Base-by-base conservation (phyloP, 2,888 invertebrate genomes). In the Ommatoiulus sabulosus region DNA sequence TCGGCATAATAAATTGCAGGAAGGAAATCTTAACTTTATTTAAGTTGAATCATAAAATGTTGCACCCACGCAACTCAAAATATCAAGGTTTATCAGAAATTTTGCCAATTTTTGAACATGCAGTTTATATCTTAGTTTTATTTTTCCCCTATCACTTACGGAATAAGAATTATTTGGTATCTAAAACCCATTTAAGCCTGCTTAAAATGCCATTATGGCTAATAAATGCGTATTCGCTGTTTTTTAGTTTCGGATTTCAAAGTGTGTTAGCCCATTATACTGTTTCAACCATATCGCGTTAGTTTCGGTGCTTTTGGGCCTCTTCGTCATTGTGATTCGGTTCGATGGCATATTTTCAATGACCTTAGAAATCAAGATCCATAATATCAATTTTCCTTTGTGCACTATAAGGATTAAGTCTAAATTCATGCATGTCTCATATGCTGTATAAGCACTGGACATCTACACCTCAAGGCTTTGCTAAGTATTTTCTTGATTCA, bases 191-290 rank as follows among this genome's bases (percentile, higher is more conserved):
- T n/a, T 35, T 80, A 80, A 80, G 80, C 80, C 35, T 80, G 80
- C 35, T 80, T 80, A 80, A 80, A 80, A 80, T 80, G 80, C 80
- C 80, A 80, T 80, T 80, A 80, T 35, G 10, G 35, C 35, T 80
- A 35, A 80, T 80, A 80, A 80, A 80, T 80, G 24, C 35, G 6
- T 15, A 35, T 6, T 35, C 80, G 35, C 3, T 80, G 35, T 35
- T 80, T 35, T 12, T 35, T 35, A 12, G 80, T 80, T 80, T 80
- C 35, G 80, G 35, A 3, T 80, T 80, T 80, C 80, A 80, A 80
- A 35, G 7, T 35, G 35, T 24, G 24, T 80, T 80, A 80, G 35
- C 24, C 7, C 57, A 57, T 57, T 57, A 57, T 80, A 15, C 15
- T 52, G 15, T 52, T 80, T 24, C 4, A 35, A 20, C 24, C 6